A percentile compares a stretch with the other conserved stretches of the same genome.
Evolutionary conservation across 64 coral and sea anemone genomes (phyloP).

Genomic region (Pocillopora damicornis): DNA sequence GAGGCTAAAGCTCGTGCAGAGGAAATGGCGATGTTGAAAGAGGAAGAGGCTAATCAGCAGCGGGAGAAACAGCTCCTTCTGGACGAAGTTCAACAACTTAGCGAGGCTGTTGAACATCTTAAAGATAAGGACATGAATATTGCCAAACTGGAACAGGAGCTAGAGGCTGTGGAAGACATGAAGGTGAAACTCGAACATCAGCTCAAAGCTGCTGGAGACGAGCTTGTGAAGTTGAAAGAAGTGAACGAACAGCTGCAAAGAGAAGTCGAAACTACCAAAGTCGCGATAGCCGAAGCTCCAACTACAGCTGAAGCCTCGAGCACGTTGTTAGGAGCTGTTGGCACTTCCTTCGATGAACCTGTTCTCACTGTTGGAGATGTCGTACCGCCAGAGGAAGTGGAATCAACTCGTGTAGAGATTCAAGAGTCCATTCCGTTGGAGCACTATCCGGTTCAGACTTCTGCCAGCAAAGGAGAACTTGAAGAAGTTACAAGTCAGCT

Average conservation of each 20-base stretch:
- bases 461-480: neutral
- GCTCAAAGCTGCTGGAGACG: neutral
- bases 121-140: conserved; percentile 14
- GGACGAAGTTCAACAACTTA: conserved; percentile 29
- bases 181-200: conserved; percentile 2
- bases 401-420: neutral
- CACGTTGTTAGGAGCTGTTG: neutral
- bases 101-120: conserved; percentile 26
- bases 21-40: neutral
- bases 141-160: neutral
- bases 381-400: neutral
- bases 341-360: neutral
- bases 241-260: neutral
- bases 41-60: neutral
- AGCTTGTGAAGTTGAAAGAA: conserved; percentile 14
- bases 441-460: neutral
- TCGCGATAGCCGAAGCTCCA: neutral
- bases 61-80: conserved; percentile 15
- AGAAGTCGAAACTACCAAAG: neutral
- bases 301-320: neutral
- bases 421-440: conserved; percentile 10
- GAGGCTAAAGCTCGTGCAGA: neutral
- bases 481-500: conserved; percentile 10
- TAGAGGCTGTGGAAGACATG: neutral
- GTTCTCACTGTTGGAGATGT: neutral